These are phyloP conservation scores for Plectrocnemia conspersa DNA, from an alignment of 1,140 invertebrate species.

Conservation along the genomic window DNA sequence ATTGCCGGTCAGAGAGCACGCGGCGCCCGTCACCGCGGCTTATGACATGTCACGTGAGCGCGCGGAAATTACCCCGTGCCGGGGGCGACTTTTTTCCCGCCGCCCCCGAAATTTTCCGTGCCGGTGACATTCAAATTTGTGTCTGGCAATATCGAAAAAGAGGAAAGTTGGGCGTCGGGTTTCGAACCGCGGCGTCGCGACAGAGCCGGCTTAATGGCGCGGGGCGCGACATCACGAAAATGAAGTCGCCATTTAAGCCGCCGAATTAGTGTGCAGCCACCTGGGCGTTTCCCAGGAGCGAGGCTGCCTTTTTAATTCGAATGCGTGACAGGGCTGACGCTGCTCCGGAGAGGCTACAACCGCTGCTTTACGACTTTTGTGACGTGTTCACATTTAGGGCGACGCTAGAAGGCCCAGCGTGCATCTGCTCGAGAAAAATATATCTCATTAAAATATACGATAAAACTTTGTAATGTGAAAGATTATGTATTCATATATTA, in stretches of 20 bases:
- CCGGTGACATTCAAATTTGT: conserved; percentile 15
- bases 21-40: not conserved
- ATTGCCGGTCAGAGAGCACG: not conserved
- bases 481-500: too few species aligned
- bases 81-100: too few species aligned
- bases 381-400: too few species aligned
- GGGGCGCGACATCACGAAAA: conserved; percentile 19
- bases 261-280: conserved; percentile 8
- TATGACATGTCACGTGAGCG: not conserved
- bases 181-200: conserved; percentile 7
- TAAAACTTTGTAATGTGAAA: too few species aligned
- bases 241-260: not conserved
- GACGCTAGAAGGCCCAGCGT: too few species aligned
- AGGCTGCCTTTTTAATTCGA: not conserved
- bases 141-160: conserved; percentile 3
- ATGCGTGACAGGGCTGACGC: not conserved
- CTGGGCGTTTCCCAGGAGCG: conserved; percentile 14
- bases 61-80: not conserved
- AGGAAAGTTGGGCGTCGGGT: conserved; percentile 5
- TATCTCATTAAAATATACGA: too few species aligned
- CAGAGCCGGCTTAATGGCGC: not conserved
- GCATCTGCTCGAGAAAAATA: too few species aligned
- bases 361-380: too few species aligned
- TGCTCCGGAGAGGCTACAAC: too few species aligned
- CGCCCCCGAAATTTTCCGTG: too few species aligned